These are phyloP conservation scores for Trichoplax adhaerens DNA, from an alignment of 37 sponge, comb jelly and placozoan genomes.

Conservation along the genomic window DNA sequence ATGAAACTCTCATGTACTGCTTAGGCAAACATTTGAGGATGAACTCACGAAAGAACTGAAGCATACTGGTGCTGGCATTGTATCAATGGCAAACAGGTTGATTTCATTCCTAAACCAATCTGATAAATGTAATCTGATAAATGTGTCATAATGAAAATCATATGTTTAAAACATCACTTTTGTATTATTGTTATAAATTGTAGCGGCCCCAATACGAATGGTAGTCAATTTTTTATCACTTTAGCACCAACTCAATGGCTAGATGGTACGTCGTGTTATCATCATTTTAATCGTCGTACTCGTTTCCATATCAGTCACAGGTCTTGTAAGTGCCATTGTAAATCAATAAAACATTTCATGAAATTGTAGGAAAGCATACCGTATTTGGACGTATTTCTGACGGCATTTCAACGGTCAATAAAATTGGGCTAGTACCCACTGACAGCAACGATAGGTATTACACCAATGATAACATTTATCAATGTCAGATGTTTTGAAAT, in stretches of 20 bases:
- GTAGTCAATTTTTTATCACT: conserved; percentile 97
- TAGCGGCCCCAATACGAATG: conserved; percentile 98
- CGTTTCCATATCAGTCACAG: background rate
- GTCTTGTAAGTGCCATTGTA: background rate
- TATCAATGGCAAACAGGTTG: conserved; percentile 98
- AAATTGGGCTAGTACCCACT: conserved; percentile 70
- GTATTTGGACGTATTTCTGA: conserved; percentile 89
- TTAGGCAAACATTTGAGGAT: conserved; percentile 63
- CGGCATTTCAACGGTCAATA: conserved; percentile 76
- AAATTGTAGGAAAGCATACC: conserved; percentile 60
- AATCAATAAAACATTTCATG: background rate
- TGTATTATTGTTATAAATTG: conserved; percentile 3
- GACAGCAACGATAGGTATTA: conserved; percentile 60
- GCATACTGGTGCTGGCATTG: conserved; percentile 92
- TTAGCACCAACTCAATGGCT: conserved; percentile 91
- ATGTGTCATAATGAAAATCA: background rate
- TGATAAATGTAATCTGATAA: background rate
- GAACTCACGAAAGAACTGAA: conserved; percentile 82
- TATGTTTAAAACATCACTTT: background rate
- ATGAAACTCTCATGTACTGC: background rate
- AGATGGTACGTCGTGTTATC: conserved; percentile 51
- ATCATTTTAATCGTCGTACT: background rate
- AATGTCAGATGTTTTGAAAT: too few relatives aligned
- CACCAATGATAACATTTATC: too few relatives aligned
- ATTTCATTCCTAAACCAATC: background rate